phyloP scores from a whole-genome alignment of 2,797 vertebrate genomes.

The Lycodopsis pacificus region DNA sequence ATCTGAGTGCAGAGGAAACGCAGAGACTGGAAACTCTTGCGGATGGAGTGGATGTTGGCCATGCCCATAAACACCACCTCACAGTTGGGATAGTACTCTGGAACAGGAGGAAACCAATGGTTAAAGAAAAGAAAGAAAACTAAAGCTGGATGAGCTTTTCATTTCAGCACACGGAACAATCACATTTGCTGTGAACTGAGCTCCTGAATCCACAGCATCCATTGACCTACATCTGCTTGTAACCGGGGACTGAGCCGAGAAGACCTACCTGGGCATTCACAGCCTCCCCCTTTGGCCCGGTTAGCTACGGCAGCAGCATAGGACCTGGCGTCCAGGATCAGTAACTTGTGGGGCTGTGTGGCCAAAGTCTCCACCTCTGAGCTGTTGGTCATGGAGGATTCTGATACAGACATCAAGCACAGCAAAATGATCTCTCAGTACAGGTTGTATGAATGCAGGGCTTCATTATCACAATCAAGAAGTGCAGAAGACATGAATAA shows the following conservation, averaged over 20 bases:
- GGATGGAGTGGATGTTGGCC: slow-evolving; percentile 99
- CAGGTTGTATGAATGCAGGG: not conserved
- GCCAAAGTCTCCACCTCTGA: slow-evolving; percentile 91
- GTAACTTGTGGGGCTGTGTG: slow-evolving; percentile 92
- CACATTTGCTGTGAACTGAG: slow-evolving; percentile 20
- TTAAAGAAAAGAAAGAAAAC: not conserved
- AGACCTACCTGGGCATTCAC: slow-evolving; percentile 95
- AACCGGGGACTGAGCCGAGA: not conserved
- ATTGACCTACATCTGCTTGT: slow-evolving; percentile 23
- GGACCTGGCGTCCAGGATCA: slow-evolving; percentile 95
- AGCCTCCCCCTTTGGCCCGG: slow-evolving; percentile 97
- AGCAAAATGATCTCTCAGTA: not conserved
- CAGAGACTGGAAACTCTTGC: slow-evolving; percentile 98
- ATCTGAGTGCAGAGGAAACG: slow-evolving; percentile 97
- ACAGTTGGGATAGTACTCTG: slow-evolving; percentile 99
- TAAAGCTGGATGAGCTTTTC: slow-evolving; percentile 18
- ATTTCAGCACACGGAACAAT: slow-evolving; percentile 42
- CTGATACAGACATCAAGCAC: slow-evolving; percentile 74
- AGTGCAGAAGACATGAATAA: not conserved
- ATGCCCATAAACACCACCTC: slow-evolving; percentile 99
- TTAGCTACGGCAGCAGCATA: slow-evolving; percentile 98
- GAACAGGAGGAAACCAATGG: slow-evolving; percentile 30
- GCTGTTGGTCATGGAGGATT: slow-evolving; percentile 92
- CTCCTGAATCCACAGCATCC: slow-evolving; percentile 16
- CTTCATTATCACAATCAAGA: not conserved